These are phyloP conservation scores for Rhamphomyia laevipes DNA, from an alignment of 2,888 invertebrate genomes.

Conservation along the genomic window DNA sequence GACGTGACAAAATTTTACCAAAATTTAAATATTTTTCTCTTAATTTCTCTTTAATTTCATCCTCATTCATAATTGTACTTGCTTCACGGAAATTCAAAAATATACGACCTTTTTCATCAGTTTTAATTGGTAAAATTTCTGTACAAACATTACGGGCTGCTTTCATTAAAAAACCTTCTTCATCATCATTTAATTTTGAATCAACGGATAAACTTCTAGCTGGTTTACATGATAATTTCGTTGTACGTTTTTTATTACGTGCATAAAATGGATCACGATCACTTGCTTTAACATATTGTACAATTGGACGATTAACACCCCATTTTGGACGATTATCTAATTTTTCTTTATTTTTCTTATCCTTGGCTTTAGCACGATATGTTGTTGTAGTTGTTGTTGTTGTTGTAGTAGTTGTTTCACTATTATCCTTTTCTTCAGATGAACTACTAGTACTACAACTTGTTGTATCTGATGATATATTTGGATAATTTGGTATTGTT, in stretches of 20 bases:
- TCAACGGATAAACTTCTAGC: conserved; percentile 40
- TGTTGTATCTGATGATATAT: conserved; percentile 17
- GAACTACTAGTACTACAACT: conserved; percentile 14
- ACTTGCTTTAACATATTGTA: conserved; percentile 78
- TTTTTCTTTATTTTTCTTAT: conserved; percentile 25
- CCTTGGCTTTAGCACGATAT: conserved; percentile 29
- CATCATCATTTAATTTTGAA: conserved; percentile 24
- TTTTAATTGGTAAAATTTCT: conserved; percentile 37
- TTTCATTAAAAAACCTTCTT: conserved; percentile 31
- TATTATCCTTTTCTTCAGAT: conserved; percentile 24
- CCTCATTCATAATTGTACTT: conserved; percentile 36
- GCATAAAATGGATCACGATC: conserved; percentile 75
- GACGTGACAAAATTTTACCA: conserved; percentile 30
- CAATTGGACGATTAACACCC: conserved; percentile 65
- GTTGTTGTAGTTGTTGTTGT: conserved; percentile 35
- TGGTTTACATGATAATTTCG: conserved; percentile 39
- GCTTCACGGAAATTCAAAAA: conserved; percentile 37
- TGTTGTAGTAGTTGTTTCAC: conserved; percentile 29
- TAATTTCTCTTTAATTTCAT: conserved; percentile 35
- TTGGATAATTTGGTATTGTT: conserved; percentile 8
- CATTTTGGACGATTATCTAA: conserved; percentile 58
- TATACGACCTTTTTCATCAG: conserved; percentile 35
- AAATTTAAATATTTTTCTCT: conserved; percentile 34
- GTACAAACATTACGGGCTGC: conserved; percentile 37
- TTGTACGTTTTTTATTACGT: conserved; percentile 45